phyloP scores from a whole-genome alignment of 2,888 invertebrate species.

The Habrosyne pyritoides region DNA sequence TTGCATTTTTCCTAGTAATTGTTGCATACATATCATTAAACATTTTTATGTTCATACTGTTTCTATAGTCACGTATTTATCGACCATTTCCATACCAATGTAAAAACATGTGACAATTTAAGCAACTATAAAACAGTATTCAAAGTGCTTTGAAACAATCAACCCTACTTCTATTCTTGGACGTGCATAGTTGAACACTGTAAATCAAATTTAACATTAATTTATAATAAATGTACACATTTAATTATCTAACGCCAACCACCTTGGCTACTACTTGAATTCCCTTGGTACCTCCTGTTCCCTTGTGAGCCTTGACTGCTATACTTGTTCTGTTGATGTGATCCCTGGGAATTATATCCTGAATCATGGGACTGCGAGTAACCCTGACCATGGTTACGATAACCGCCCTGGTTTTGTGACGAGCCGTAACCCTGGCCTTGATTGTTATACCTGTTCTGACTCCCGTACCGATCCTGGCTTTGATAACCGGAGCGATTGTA shows the following conservation, averaged over 20 bases:
- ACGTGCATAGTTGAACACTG: too few species aligned
- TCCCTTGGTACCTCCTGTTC: slow-evolving; percentile 27
- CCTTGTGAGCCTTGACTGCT: slow-evolving; percentile 7
- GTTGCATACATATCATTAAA: too few species aligned
- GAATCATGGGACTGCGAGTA: slow-evolving; percentile 17
- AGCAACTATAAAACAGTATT: too few species aligned
- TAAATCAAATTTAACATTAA: too few species aligned
- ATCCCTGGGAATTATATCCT: slow-evolving; percentile 23
- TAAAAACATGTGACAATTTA: too few species aligned
- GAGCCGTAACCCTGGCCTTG: slow-evolving; percentile 24
- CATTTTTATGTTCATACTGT: too few species aligned
- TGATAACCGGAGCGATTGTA: slow-evolving; percentile 17
- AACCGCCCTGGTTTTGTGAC: slow-evolving; percentile 18
- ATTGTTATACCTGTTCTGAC: slow-evolving; percentile 9
- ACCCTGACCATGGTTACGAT: slow-evolving; percentile 14
- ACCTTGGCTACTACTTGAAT: slow-evolving; percentile 19
- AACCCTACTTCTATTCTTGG: too few species aligned
- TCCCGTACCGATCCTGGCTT: slow-evolving; percentile 29
- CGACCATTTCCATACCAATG: too few species aligned
- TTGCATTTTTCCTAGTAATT: too few species aligned
- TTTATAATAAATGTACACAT: neutral
- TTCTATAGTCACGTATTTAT: too few species aligned
- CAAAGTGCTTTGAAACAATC: too few species aligned
- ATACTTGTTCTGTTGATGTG: slow-evolving; percentile 7
- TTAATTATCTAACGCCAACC: neutral